Conservation (phyloP, 2,797 vertebrate genomes). For the Rhinichthys osculus region DNA sequence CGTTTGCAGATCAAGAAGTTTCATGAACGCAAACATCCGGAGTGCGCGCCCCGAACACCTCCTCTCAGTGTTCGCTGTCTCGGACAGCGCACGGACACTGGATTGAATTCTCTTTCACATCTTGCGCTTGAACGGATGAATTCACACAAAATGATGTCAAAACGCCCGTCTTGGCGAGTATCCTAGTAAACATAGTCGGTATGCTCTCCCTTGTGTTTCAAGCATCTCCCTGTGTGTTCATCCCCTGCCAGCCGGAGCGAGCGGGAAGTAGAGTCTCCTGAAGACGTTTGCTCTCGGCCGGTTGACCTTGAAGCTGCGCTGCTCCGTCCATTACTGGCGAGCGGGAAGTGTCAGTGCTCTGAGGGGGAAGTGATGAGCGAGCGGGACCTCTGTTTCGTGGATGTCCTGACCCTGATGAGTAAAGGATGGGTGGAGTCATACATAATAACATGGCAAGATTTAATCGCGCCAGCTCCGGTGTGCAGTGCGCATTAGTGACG, state of each 20-base stretch:
- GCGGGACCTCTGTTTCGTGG: background rate
- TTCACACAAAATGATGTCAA: too few species aligned
- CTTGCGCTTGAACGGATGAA: too few species aligned
- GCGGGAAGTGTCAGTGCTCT: slow-evolving; percentile 21
- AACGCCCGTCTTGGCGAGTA: too few species aligned
- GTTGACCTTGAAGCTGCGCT: slow-evolving; percentile 38
- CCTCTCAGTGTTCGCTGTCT: too few species aligned
- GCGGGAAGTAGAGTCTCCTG: slow-evolving; percentile 25
- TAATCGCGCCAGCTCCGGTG: too few species aligned
- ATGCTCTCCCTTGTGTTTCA: background rate
- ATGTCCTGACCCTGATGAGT: slow-evolving; percentile 26
- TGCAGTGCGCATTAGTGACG: too few species aligned
- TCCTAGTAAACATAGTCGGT: too few species aligned
- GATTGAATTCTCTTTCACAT: too few species aligned
- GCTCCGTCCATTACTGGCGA: background rate
- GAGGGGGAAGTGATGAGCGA: slow-evolving; percentile 6
- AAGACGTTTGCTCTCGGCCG: slow-evolving; percentile 7
- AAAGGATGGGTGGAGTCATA: background rate
- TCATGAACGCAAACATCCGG: too few species aligned
- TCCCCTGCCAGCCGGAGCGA: slow-evolving; percentile 21
- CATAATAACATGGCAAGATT: background rate
- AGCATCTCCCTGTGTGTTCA: slow-evolving; percentile 22
- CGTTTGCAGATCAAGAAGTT: too few species aligned
- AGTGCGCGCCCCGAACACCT: too few species aligned
- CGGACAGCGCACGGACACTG: too few species aligned